These are phyloP conservation scores for Sitobion miscanthi DNA, from an alignment of 1,140 invertebrate species.

Conservation along the genomic window DNA sequence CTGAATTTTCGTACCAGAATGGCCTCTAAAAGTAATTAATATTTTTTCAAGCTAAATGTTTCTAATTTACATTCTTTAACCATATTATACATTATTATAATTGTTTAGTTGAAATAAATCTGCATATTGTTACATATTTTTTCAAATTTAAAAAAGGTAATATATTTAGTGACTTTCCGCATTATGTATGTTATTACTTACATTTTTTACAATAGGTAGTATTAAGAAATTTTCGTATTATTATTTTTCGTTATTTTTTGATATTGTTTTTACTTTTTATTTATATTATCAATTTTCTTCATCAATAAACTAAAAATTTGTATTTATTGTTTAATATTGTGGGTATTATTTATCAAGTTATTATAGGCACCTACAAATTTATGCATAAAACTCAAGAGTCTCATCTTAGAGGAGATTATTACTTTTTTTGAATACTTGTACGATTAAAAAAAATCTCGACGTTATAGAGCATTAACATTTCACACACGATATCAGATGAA, in stretches of 20 bases:
- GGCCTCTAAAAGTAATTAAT: neutral
- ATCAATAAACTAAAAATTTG: neutral
- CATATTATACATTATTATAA: neutral
- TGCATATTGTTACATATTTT: too few relatives aligned
- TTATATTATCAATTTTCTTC: neutral
- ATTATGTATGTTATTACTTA: too few relatives aligned
- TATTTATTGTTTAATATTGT: neutral
- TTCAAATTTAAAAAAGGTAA: too few relatives aligned
- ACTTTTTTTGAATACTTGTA: neutral
- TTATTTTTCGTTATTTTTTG: neutral
- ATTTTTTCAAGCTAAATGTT: neutral
- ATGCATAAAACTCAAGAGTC: neutral
- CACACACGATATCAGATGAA: neutral
- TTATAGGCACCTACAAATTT: neutral
- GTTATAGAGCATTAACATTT: neutral
- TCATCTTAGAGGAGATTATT: neutral
- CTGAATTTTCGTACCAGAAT: too few relatives aligned
- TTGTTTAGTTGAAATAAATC: too few relatives aligned
- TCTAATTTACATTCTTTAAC: neutral
- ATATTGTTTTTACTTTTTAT: neutral
- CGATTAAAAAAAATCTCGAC: neutral
- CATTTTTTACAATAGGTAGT: too few relatives aligned
- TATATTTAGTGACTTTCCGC: too few relatives aligned
- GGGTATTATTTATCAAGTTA: neutral
- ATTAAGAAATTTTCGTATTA: too few relatives aligned